Evolutionary conservation across 2,888 invertebrate species (phyloP), one percentile per base, ranked within the genome.

Genomic region (Eledone cirrhosa): DNA sequence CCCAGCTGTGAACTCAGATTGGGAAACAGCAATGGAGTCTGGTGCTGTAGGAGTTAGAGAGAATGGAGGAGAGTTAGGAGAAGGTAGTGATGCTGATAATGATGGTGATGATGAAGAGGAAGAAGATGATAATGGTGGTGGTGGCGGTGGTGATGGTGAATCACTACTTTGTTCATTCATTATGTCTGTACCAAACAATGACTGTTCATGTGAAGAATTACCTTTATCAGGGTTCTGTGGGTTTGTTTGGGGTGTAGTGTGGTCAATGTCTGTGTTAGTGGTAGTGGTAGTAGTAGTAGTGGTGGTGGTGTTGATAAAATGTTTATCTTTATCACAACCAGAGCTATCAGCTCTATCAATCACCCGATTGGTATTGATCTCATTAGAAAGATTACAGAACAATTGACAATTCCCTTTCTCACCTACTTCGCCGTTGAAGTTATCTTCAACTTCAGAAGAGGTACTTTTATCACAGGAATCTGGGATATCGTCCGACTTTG

Each of bases 401-500:
- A 72, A 72, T 14, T 72, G 72, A 41, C 72, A 31, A 41, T 72
- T 72, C 41, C 33, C 41, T 41, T 72, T 72, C n/a, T 72, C 33
- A 72, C 72, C 41, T 41, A 72, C 41, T 33, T 72, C 72, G n/a
- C 72, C 72, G 31, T 72, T 48, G 27, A 81, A 80, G 22, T 79
- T 80, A 48, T 81, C 82, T 77, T 83, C 83, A n/a, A 24, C 48
- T 77, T 83, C 82, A 29, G 81, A 81, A 22, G 69, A 77, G 59
- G 65, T 48, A 48, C 76, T 82, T 78, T 81, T 81, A 76, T 83
- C 83, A 78, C 81, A 80, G 67, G 67, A 74, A 33, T 81, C 80
- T n/a, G 78, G 78, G 22, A 74, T 77, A 27, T 84, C 82, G 27
- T 81, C 82, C 63, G 82, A 83, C 53, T 80, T 80, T 59, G 82